These are phyloP conservation scores for Amphiprion clarkii DNA, from an alignment of 2,797 vertebrate genomes.

Conservation along the genomic window DNA sequence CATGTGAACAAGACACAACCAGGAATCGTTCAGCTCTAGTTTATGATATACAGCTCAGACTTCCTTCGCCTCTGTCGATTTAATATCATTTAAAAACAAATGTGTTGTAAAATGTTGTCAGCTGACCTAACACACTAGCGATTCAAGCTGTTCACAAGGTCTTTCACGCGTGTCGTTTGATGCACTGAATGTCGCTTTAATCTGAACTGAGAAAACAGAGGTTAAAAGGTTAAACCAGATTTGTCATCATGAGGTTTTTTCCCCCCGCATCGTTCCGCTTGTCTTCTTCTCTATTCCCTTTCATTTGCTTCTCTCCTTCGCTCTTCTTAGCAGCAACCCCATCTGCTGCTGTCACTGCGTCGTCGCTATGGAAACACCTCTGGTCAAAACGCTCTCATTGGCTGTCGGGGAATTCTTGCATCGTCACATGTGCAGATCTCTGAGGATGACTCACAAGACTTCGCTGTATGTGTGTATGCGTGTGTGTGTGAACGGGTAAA, in stretches of 20 bases:
- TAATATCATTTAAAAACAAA: neutral
- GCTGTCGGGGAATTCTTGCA: conserved; percentile 65
- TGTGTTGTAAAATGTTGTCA: neutral
- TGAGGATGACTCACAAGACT: conserved; percentile 65
- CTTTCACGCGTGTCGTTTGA: neutral
- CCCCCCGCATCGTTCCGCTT: neutral
- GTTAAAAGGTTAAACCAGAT: conserved; percentile 29
- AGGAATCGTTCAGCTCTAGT: conserved; percentile 5
- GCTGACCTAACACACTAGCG: too few relatives aligned
- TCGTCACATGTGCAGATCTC: conserved; percentile 64
- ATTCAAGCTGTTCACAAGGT: neutral
- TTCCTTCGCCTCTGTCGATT: neutral
- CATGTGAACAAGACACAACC: conserved; percentile 30
- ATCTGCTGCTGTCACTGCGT: conserved; percentile 70
- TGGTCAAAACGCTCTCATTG: conserved; percentile 56
- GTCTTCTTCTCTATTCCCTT: conserved; percentile 18
- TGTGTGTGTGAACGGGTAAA: conserved; percentile 26
- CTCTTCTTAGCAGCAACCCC: conserved; percentile 42
- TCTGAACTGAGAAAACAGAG: neutral
- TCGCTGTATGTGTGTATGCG: neutral
- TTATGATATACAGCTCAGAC: neutral
- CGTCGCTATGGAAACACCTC: conserved; percentile 73
- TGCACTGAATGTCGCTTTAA: neutral
- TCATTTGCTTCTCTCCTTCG: conserved; percentile 14
- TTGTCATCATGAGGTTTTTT: neutral